Base-by-base conservation (phyloP, 2,888 invertebrate genomes). In the Volucella inanis region DNA sequence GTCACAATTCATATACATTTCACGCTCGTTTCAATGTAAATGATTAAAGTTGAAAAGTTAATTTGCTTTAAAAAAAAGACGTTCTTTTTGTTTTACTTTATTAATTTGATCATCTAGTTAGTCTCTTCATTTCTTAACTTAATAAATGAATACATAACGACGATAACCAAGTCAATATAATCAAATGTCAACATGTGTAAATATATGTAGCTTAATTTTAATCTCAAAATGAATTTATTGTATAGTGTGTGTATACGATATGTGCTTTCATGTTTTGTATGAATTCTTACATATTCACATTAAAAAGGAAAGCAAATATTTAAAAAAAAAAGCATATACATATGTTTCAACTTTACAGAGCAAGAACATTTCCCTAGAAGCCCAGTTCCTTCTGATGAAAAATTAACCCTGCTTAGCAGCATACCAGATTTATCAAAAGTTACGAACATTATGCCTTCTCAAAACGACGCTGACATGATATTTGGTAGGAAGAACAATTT, bases 391-490 rank as follows among this genome's bases (percentile, higher is more conserved):
- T 49, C 67, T 1, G 85, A 85, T 72, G 85, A 85, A 62, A 85
- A 68, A 81, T 72, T 85, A 50, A 80, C 67, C 18, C 72, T 81
- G 50, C 45, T 77, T 62, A 57, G 12, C 68, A 77, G 72, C 72
- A 85, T 81, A 62, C 77, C 76, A 61, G 85, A 72, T 68, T 68
- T 81, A 47, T 68, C 76, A 68, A 45, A 68, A 45, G 55, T 72
- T 15, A 64, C 65, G 72, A 80, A 61, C 47, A 83, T 81, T 87
- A 89, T 89, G 89, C 75, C 87, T 22, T 84, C 87, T 50, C 71
- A 87, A 62, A 87, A 87, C 41, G 88, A 89, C 41, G 87, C 88
- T 50, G 88, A 89, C 78, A 88, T 88, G 82, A 80, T 89, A 74
- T 87, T 87, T 86, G 89, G 89, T 89, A 87, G 72, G 85, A 57